These are phyloP conservation scores for Synergus umbraculus DNA, from an alignment of 2,888 invertebrate species.

Conservation along the genomic window DNA sequence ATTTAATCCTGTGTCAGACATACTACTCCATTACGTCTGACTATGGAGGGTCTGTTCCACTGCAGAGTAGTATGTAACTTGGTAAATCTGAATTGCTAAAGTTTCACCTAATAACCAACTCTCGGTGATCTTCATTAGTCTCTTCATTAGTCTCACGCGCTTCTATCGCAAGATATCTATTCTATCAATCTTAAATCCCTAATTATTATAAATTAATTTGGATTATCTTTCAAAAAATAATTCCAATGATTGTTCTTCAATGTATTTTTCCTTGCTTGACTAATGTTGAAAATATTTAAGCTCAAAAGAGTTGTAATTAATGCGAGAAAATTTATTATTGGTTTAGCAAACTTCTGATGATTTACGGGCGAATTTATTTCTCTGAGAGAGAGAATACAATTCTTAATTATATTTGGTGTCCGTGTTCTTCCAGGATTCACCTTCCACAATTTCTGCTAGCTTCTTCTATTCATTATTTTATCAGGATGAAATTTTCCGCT, in stretches of 20 bases:
- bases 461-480: not conserved
- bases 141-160: not conserved
- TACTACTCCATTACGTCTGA: not conserved
- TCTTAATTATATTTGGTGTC: not conserved
- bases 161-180: not conserved
- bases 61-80: not conserved
- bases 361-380: not conserved
- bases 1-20: conserved; percentile 11
- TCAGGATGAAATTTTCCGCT: not conserved
- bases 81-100: not conserved
- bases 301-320: not conserved
- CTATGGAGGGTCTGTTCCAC: not conserved
- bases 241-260: too few relatives aligned
- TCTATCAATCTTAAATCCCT: not conserved
- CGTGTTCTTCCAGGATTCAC: not conserved
- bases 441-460: not conserved
- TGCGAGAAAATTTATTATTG: not conserved
- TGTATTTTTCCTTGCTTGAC: too few relatives aligned
- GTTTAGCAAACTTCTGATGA: not conserved
- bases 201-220: not conserved
- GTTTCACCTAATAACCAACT: not conserved
- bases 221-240: not conserved
- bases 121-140: not conserved
- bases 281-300: too few relatives aligned
- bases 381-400: not conserved